Base-by-base conservation (phyloP, 2,113 vertebrate genomes). In the Petromus typicus region DNA sequence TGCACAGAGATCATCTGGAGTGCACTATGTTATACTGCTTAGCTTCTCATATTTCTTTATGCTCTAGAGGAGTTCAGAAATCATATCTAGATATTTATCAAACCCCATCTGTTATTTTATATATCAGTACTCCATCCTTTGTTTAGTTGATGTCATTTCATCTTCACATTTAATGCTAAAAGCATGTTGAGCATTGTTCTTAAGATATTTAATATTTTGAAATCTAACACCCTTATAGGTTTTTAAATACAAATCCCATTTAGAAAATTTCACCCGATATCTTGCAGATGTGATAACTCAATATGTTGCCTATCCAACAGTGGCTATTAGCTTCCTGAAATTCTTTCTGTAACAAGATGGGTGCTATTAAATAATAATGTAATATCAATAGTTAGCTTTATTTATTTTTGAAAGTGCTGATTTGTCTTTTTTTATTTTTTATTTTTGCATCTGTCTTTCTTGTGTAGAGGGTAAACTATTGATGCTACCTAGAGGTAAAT, bases 341-440 rank as follows among this genome's bases (percentile, higher is more conserved):
- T 92, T 37, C 22, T 61, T 84, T 88, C 82, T 89, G 1, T 84
- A 63, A 61, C 48, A 86, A 86, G 45, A 22, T 86, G 27, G 16
- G 17, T 54, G 87, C 76, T 94, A 91, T 82, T 90, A 89, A 71
- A 48, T 89, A 86, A n/a, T 89, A 73, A 94, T 83, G n/a, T 16
- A 89, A 45, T 78, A 56, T 34, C 17, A 59, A 6, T 7, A 83
- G 12, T 75, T 87, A 73, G 66, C 30, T 79, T 90, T 27, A 76
- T 80, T 91, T 95, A 45, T 59, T 73, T 76, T 40, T 32, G 67
- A 54, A 43, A 89, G 40, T 86, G 12, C 6, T 93, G 67, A 86
- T 69, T 93, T 83, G 64, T 91, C 13, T 10, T 45, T 63, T 92
- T 14, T 61, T 95, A 94, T 61, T 61, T 23, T 71, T 69, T 69